Conservation (phyloP, 2,888 invertebrate species). For the Zaprionus bogoriensis region DNA sequence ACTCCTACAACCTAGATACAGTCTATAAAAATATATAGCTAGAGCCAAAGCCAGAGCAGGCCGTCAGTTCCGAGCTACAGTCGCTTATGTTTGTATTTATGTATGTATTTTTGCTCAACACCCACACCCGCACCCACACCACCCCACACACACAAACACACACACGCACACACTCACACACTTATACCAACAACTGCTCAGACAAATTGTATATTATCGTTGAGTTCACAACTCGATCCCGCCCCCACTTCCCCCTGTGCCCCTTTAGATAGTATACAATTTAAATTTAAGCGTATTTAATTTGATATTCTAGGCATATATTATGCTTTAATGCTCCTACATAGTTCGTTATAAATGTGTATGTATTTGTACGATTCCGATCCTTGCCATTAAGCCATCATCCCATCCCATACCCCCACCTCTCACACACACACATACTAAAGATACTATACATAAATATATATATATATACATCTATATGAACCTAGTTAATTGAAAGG, state of each 20-base stretch:
- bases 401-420: not conserved
- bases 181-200: conserved; percentile 1
- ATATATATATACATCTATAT: conserved; percentile 18
- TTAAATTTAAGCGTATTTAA: conserved; percentile 10
- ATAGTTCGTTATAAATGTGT: too few relatives aligned
- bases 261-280: conserved; percentile 20
- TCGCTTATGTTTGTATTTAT: conserved; percentile 33
- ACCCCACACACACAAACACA: conserved; percentile 4
- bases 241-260: not conserved
- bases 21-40: conserved; percentile 12
- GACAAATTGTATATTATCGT: conserved; percentile 24
- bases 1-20: conserved; percentile 10
- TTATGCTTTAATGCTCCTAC: not conserved
- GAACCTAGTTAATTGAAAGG: conserved; percentile 53
- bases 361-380: not conserved
- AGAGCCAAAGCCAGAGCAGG: conserved; percentile 45
- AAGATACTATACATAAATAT: conserved; percentile 15
- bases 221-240: not conserved
- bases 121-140: conserved; percentile 17
- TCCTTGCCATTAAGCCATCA: not conserved
- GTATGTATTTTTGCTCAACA: conserved; percentile 33
- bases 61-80: conserved; percentile 32
- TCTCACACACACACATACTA: conserved; percentile 29
- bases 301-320: conserved; percentile 17
- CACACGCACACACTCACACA: not conserved